A percentile compares a stretch with the other conserved stretches of the same genome.
phyloP scores from a whole-genome alignment of 2,888 invertebrate species.

The Erpobdella octoculata region DNA sequence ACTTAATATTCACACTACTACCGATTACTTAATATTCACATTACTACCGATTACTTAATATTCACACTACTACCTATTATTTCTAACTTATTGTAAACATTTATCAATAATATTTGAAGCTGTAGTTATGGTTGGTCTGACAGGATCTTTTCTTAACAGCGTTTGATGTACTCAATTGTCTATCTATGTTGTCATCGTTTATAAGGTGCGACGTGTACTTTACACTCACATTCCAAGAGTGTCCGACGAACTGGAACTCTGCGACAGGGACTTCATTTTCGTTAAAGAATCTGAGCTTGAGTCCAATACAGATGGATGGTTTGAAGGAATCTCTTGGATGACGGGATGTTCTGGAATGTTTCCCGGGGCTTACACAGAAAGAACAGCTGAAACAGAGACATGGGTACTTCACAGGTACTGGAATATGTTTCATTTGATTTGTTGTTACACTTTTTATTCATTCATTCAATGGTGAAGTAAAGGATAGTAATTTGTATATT shows the following conservation, averaged over 20 bases:
- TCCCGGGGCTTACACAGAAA: constrained; percentile 72
- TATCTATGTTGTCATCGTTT: background rate
- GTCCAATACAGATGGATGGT: constrained; percentile 76
- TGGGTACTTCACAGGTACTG: constrained; percentile 76
- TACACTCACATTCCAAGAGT: constrained; percentile 43
- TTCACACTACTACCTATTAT: too few relatives aligned
- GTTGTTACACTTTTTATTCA: too few relatives aligned
- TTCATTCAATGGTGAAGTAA: background rate
- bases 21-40: too few relatives aligned
- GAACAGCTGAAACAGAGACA: constrained; percentile 78
- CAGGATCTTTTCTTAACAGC: too few relatives aligned
- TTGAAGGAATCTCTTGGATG: constrained; percentile 73
- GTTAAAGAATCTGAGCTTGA: constrained; percentile 65
- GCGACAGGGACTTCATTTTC: constrained; percentile 78
- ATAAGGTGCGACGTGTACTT: constrained; percentile 54
- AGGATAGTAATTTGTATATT: background rate
- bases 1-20: too few relatives aligned
- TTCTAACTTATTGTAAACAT: too few relatives aligned
- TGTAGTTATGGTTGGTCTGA: too few relatives aligned
- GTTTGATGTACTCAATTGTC: too few relatives aligned
- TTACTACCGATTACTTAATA: too few relatives aligned
- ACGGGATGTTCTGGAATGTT: constrained; percentile 72
- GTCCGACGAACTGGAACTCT: constrained; percentile 73
- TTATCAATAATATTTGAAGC: too few relatives aligned
- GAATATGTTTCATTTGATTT: too few relatives aligned